Base-by-base conservation (phyloP, 2,888 invertebrate genomes). In the Xanthostigma xanthostigma region DNA sequence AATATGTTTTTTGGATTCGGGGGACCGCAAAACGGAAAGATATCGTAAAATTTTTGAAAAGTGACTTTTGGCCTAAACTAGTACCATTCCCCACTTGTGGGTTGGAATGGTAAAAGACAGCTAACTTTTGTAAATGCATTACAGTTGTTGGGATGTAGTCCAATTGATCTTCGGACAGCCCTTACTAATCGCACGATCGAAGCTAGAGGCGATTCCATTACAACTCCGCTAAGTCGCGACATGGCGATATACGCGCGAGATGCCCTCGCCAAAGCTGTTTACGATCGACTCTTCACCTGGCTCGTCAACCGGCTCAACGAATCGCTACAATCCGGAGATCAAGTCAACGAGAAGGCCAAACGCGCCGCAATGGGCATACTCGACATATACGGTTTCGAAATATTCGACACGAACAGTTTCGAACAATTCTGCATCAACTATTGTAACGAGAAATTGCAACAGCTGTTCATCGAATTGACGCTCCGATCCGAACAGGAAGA, bases 351-450 rank as follows among this genome's bases (percentile, higher is more conserved):
- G 41, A 73, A 71, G 6, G 67, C 70, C 1, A 73, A 72, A 51
- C 80, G 79, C 17, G 74, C 75, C 2, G 84, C 91, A 0, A 88
- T 93, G 69, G 93, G 93, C 2, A 88, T 94, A 56, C 68, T 94
- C 55, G 93, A 94, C 64, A 94, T 94, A 58, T 94, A 94, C 59
- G 94, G 93, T 44, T 94, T 94, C 63, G 93, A 94, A 68, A 90
- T 94, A 55, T 92, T 94, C 71, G 78, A 86, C 46, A 83, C 78
- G 56, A 94, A 94, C 63, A 85, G 85, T 60, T 87, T 87, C 64
- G 86, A 87, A 65, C 93, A 94, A 67, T 87, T 94, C 64, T 93
- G 93, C 70, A 94, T 94, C 53, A 94, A 94, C 70, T 93, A 87
- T 71, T 94, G 93, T 66, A 94, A 94, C 64, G 93, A 94, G 69